Base-by-base conservation (phyloP, 2,888 invertebrate genomes). In the Thereva unica region DNA sequence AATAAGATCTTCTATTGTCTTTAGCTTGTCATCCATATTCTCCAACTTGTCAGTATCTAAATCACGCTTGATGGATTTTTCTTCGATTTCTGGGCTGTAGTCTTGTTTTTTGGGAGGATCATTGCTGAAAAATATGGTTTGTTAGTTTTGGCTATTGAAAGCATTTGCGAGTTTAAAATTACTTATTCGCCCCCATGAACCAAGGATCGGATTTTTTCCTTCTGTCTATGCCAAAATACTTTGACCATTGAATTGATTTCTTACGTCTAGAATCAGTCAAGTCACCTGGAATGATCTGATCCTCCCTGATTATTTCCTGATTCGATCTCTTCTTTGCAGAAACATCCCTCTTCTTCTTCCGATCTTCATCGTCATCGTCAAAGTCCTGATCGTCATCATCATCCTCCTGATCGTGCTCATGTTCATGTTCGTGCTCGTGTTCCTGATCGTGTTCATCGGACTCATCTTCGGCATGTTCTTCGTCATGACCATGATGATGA, bases 231-330 rank as follows among this genome's bases (percentile, higher is more conserved):
- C 94, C 94, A 75, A 93, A 93, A 75, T 94, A 93, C 73, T 92
- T 88, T 0, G 91, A 89, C 93, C 93, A 94, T 74, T 93, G 89
- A 68, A 93, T 86, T 1, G 91, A 91, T 78, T 93, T 93, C 80
- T 93, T 92, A 67, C 75, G 75, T 70, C 88, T 87, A 5, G 91
- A 78, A 37, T 83, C 82, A 47, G 85, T 83, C 6, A 83, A 82
- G 71, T 83, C 84, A 41, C 84, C 83, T 34, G 76, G 74, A 70
- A 76, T 71, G 4, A 77, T 68, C 64, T 76, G 76, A 7, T 73
- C 73, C 44, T 69, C 69, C 38, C 73, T 71, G 1, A 73, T 68
- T 12, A 76, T 72, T 63, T 80, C 78, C 12, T 71, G 68, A 49
- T 72, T 74, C 2, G 71, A 71, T 9, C 70, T 66, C 37, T 75